Base-by-base conservation (phyloP, 2,797 vertebrate species). In the Peromyscus attwateri region DNA sequence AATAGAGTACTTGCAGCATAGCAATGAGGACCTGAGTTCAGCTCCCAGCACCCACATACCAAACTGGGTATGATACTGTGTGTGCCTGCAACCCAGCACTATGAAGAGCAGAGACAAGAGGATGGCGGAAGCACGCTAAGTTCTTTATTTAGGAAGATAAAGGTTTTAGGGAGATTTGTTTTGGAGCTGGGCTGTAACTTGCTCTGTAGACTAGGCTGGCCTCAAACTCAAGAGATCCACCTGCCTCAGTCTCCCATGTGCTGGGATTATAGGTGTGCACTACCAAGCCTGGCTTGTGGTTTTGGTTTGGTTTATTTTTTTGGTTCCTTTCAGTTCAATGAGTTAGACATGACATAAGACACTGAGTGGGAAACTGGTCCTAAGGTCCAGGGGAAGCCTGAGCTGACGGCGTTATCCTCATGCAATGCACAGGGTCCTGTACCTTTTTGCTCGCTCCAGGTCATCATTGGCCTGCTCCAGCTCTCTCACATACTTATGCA, bases 391-490 rank as follows among this genome's bases (percentile, higher is more conserved):
- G 66, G 62, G 52, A 25, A 0, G 31, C 37, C 0, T n/a, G 29
- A 89, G 52, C 25, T 34, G 57, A 34, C 62, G 40, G 3, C 14
- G 4, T 62, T 37, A n/a, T 34, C 34, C 70, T 55, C 85, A 75
- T 23, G 76, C 60, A 68, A 80, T 0, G 7, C 79, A 66, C 60
- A 66, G 79, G 76, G 60, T 76, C 52, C 70, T 87, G 98, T 98
- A 99, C 99, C 99, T 99, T 96, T 99, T 99, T 23, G 99, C 99
- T 97, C 99, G 99, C 98, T 99, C 99, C 98, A 99, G 98, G 99
- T 99, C 99, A 0, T 99, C 99, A 4, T 99, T 99, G 98, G 99
- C 99, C 98, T 99, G 99, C 97, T 99, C 99, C 87, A 99, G 98
- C 98, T 99, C 99, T 90, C 99, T 95, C 94, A 99, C 99, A 0